phyloP scores from a whole-genome alignment of 2,113 vertebrate species.

The Cyprinodon brontotheroides region DNA sequence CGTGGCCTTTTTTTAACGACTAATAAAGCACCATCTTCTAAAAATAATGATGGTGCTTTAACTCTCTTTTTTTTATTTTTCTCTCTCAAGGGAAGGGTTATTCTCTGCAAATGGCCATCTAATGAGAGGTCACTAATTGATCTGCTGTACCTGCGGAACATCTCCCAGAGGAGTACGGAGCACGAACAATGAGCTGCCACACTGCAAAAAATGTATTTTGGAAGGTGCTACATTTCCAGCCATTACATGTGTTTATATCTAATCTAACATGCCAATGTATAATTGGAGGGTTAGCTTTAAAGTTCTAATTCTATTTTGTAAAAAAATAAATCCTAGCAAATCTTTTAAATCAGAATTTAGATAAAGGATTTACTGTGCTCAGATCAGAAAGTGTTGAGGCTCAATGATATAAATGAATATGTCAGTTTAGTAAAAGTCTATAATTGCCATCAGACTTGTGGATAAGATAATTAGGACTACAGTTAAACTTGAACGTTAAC shows the following conservation, averaged over 20 bases:
- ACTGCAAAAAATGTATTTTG: not conserved
- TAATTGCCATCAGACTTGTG: no score
- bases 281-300: not conserved
- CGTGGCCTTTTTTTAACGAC: not conserved
- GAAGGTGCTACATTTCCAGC: not conserved
- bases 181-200: conserved; percentile 38
- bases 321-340: not conserved
- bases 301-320: not conserved
- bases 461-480: not conserved
- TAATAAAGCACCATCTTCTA: conserved; percentile 28
- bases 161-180: conserved; percentile 36
- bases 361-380: not conserved
- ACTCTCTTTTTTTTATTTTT: conserved; percentile 42
- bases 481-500: not conserved
- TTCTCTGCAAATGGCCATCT: conserved; percentile 64
- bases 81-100: conserved; percentile 48
- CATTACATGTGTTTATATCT: not conserved
- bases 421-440: not conserved
- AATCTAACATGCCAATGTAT: not conserved
- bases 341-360: not conserved
- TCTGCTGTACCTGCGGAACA: conserved; percentile 67
- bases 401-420: not conserved
- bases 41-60: conserved; percentile 39
- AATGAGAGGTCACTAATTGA: conserved; percentile 78
- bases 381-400: not conserved